Evolutionary conservation across 1,140 invertebrate species (phyloP).

Genomic region (Protaetia brevitarsis): DNA sequence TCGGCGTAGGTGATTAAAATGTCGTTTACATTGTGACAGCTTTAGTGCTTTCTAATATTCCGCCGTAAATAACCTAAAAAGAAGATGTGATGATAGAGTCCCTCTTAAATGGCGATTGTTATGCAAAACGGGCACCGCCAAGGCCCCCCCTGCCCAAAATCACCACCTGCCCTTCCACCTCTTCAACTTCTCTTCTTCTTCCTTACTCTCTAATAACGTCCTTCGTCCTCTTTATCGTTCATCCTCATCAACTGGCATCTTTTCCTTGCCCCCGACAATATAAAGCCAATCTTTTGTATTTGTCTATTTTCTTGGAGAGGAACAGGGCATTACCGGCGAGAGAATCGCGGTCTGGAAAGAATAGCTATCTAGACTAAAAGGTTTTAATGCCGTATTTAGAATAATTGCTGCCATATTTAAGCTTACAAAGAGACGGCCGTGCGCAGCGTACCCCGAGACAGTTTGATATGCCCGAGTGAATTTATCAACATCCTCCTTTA

Average conservation of each 20-base stretch:
- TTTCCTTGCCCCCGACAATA: slow-evolving; percentile 39
- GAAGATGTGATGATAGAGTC: slow-evolving; percentile 45
- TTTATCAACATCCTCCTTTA: slow-evolving; percentile 14
- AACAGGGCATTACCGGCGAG: neutral
- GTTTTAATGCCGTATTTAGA: slow-evolving; percentile 48
- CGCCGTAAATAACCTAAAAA: slow-evolving; percentile 46
- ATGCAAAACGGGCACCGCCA: slow-evolving; percentile 48
- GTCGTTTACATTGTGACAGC: slow-evolving; percentile 45
- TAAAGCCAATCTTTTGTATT: slow-evolving; percentile 49
- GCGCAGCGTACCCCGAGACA: slow-evolving; percentile 15
- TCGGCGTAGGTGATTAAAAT: slow-evolving; percentile 39
- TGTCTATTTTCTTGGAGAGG: slow-evolving; percentile 45
- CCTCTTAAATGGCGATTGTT: slow-evolving; percentile 47
- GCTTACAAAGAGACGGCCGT: slow-evolving; percentile 38
- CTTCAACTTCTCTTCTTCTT: slow-evolving; percentile 8
- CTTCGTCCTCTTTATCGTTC: slow-evolving; percentile 43
- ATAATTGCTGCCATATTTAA: slow-evolving; percentile 49
- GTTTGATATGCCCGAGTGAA: neutral
- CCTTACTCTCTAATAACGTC: too few species aligned
- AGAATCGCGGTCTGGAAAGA: slow-evolving; percentile 46
- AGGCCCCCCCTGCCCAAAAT: slow-evolving; percentile 45
- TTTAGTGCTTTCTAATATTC: slow-evolving; percentile 49
- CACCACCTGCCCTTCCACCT: slow-evolving; percentile 45
- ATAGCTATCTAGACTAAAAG: slow-evolving; percentile 45
- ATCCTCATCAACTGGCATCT: slow-evolving; percentile 47